phyloP scores from a whole-genome alignment of 1,140 invertebrate species.

The Branchinecta lynchi region DNA sequence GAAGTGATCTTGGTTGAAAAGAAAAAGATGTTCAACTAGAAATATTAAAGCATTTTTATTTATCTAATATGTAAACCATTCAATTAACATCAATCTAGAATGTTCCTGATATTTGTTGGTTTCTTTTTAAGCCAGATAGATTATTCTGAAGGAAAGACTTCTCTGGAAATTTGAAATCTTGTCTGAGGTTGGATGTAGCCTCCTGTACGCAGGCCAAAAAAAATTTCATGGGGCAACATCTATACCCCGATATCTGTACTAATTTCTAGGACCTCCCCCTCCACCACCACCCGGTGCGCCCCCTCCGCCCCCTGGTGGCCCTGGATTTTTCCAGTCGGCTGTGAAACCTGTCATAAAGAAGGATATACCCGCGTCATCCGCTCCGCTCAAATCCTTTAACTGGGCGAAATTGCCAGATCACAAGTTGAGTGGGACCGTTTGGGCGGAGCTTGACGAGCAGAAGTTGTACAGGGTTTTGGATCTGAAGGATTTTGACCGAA shows the following conservation, averaged over 20 bases:
- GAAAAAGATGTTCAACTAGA: too few relatives aligned
- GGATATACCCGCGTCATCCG: constrained; percentile 55
- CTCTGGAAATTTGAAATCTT: too few relatives aligned
- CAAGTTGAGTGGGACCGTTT: constrained; percentile 70
- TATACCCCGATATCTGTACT: constrained; percentile 9
- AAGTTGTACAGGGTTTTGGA: constrained; percentile 84
- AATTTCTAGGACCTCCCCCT: constrained; percentile 31
- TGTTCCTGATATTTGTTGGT: too few relatives aligned
- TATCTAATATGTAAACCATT: too few relatives aligned
- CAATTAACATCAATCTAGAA: too few relatives aligned
- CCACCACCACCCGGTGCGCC: constrained; percentile 25
- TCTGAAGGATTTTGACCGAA: constrained; percentile 75
- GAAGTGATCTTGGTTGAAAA: too few relatives aligned
- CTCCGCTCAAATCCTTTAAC: constrained; percentile 90
- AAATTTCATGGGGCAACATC: constrained; percentile 21
- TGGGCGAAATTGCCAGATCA: constrained; percentile 88
- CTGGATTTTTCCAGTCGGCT: constrained; percentile 26
- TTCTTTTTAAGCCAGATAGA: too few relatives aligned
- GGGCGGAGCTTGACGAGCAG: constrained; percentile 82
- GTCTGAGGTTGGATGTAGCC: too few relatives aligned
- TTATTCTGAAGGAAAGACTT: too few relatives aligned
- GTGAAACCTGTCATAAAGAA: constrained; percentile 58
- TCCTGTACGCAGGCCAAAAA: too few relatives aligned
- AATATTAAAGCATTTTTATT: too few relatives aligned
- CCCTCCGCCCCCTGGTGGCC: constrained; percentile 28